phyloP scores from a whole-genome alignment of 2,797 vertebrate genomes.

The Scyliorhinus canicula region DNA sequence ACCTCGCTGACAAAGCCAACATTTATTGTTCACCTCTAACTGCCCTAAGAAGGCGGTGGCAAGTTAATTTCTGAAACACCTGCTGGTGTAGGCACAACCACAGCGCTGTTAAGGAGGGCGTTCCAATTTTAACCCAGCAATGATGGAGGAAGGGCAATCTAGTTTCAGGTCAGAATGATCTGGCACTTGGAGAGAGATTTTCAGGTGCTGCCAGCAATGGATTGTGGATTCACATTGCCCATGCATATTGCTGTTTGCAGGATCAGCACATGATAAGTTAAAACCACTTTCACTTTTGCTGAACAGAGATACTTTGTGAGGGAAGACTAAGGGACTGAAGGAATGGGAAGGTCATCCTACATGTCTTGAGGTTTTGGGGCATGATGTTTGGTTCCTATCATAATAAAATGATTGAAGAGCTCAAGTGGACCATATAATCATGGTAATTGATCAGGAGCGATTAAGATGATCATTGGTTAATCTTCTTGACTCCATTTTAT shows the following conservation, averaged over 20 bases:
- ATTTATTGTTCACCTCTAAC: neutral
- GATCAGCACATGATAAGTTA: too few relatives aligned
- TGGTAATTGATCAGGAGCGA: too few relatives aligned
- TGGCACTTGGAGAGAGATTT: neutral
- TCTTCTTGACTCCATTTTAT: too few relatives aligned
- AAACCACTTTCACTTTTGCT: too few relatives aligned
- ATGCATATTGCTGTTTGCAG: neutral
- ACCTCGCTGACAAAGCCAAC: neutral
- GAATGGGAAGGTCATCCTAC: neutral
- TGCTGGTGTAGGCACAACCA: neutral
- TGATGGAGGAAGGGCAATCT: neutral
- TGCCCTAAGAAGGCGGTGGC: neutral
- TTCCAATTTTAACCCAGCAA: neutral
- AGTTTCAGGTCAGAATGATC: neutral
- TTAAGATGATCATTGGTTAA: too few relatives aligned
- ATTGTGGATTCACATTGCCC: neutral
- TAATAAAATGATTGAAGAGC: neutral
- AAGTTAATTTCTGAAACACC: neutral
- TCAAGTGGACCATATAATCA: neutral
- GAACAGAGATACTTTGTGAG: neutral
- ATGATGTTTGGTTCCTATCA: neutral
- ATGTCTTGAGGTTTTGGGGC: neutral
- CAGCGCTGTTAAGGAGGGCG: neutral
- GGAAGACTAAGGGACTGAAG: neutral
- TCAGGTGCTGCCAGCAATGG: neutral